These are phyloP conservation scores for Dipodomys stephensi DNA, from an alignment of 2,113 vertebrate genomes.

Conservation along the genomic window DNA sequence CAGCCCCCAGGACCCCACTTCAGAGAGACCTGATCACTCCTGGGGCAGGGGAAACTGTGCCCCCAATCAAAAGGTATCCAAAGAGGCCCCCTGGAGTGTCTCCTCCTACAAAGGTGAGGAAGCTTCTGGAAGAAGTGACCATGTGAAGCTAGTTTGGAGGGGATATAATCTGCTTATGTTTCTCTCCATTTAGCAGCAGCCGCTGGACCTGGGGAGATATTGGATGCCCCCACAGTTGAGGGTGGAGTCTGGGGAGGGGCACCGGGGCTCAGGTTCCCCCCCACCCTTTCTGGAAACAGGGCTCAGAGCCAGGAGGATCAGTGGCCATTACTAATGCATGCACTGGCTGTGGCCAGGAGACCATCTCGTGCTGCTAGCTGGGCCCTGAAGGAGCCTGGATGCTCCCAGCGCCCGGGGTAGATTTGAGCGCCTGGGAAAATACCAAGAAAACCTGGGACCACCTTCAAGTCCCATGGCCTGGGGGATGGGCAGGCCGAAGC, in stretches of 20 bases:
- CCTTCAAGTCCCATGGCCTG: background rate
- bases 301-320: constrained; percentile 80
- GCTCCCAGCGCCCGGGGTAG: background rate
- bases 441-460: background rate
- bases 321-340: constrained; percentile 89
- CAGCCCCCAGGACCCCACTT: background rate
- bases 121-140: background rate
- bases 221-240: background rate
- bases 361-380: constrained; percentile 48
- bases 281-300: constrained; percentile 83
- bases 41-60: background rate
- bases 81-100: too few species aligned
- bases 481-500: too few species aligned
- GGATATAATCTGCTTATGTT: background rate
- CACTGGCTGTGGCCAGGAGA: background rate
- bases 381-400: background rate
- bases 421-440: background rate
- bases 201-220: background rate
- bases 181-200: background rate
- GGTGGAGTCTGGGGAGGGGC: background rate
- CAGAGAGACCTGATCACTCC: background rate
- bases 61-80: background rate
- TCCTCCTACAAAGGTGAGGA: background rate
- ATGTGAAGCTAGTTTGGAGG: background rate
- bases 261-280: constrained; percentile 36